phyloP scores from a whole-genome alignment of 2,113 vertebrate genomes.

The Pseudonaja textilis region DNA sequence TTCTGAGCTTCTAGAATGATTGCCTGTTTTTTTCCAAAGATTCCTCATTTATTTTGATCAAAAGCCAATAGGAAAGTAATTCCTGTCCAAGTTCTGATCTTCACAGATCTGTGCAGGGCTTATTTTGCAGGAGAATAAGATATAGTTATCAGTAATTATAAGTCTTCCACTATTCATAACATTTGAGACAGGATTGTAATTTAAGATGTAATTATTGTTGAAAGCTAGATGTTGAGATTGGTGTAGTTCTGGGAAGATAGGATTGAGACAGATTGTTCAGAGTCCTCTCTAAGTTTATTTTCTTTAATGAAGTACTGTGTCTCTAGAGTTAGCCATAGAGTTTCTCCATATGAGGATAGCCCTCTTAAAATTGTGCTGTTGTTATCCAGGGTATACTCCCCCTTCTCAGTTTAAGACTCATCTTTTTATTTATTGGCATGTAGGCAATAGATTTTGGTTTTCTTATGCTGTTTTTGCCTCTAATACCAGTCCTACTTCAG shows the following conservation, averaged over 20 bases:
- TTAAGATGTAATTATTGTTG: conserved; percentile 33
- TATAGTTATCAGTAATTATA: conserved; percentile 33
- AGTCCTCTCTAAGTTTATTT: conserved; percentile 14
- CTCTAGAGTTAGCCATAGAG: not conserved
- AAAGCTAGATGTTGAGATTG: conserved; percentile 22
- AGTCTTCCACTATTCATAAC: conserved; percentile 39
- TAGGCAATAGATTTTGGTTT: not conserved
- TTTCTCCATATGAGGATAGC: conserved; percentile 31
- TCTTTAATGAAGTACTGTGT: conserved; percentile 25
- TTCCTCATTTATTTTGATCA: not conserved
- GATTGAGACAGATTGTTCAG: conserved; percentile 26
- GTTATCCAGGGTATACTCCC: conserved; percentile 13
- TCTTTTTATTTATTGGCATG: conserved; percentile 57
- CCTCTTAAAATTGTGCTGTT: conserved; percentile 4
- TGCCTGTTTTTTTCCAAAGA: not conserved
- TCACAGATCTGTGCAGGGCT: conserved; percentile 29
- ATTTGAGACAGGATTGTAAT: conserved; percentile 30
- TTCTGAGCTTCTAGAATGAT: not conserved
- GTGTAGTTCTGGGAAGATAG: conserved; percentile 6
- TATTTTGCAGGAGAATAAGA: conserved; percentile 12
- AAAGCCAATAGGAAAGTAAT: accelerated
- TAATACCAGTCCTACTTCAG: not conserved
- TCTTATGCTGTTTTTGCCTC: not conserved
- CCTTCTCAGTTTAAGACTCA: conserved; percentile 34
- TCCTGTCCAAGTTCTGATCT: not conserved